Conservation (phyloP, 1,140 invertebrate genomes). For the Metopolophium dirhodum region DNA sequence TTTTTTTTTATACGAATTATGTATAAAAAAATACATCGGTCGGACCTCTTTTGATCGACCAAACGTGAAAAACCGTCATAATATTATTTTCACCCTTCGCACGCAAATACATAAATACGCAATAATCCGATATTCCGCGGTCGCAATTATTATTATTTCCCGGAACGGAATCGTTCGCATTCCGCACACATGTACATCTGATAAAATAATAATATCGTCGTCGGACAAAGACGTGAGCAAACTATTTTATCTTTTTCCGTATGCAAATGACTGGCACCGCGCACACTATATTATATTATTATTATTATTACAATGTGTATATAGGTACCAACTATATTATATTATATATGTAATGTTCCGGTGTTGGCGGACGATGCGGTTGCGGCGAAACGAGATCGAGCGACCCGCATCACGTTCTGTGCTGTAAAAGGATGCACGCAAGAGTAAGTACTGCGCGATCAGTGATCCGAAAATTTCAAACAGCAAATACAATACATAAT, state of each 20-base stretch:
- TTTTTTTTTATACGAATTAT: neutral
- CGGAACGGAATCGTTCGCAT: neutral
- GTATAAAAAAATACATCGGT: neutral
- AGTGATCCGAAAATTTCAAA: constrained; percentile 30
- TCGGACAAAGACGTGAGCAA: constrained; percentile 11
- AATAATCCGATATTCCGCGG: constrained; percentile 8
- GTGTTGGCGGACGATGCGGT: constrained; percentile 5
- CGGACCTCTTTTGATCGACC: constrained; percentile 15
- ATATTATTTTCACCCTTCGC: neutral
- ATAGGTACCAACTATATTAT: neutral
- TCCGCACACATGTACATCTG: neutral
- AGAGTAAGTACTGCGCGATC: constrained; percentile 6
- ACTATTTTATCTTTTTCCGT: neutral
- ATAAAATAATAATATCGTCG: constrained; percentile 14
- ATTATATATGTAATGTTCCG: neutral
- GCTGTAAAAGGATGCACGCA: constrained; percentile 14
- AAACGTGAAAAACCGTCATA: constrained; percentile 38
- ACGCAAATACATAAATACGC: neutral
- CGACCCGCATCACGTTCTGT: neutral
- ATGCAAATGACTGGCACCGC: neutral
- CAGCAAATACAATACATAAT: neutral
- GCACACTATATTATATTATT: neutral
- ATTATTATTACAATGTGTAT: neutral
- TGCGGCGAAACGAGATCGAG: neutral
- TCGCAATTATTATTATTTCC: constrained; percentile 6